Base-by-base conservation (phyloP, 2,797 vertebrate species). In the Lophotriccus pileatus region DNA sequence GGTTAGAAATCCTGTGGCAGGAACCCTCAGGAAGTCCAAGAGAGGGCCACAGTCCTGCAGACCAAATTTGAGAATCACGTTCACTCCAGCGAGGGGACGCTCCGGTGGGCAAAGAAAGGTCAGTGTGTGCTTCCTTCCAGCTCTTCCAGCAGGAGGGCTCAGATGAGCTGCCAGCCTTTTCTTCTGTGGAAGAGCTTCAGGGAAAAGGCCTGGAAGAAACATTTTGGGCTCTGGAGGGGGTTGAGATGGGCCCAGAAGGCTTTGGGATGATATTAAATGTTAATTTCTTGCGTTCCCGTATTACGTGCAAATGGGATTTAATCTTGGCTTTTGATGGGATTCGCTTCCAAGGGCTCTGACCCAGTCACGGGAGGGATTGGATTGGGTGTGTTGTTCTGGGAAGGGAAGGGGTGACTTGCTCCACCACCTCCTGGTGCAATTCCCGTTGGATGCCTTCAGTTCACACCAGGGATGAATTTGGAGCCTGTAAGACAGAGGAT, bases 71-170 rank as follows among this genome's bases (percentile, higher is more conserved):
- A 99, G 94, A 98, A 98, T 88, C 97, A 98, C 0, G 98, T 99
- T 60, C 99, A 99, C 92, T 96, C 98, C 41, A 97, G 96, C 3
- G 64, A 97, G 34, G 91, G 75, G 69, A 98, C 85, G 0, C 70
- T 98, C 79, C 98, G 92, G 83, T 94, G 95, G 43, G 99, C 99
- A 21, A 99, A 99, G 97, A 99, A 97, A 98, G 99, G 99, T 99
- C 59, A 78, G 98, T 98, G 43, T 97, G 43, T 2, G 0, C 63
- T 92, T 75, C 88, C 59, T 27, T 44, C 89, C 64, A 23, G 12
- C 27, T 36, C 20, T 24, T 88, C 62, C 79, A 36, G 50, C 50
- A 18, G 25, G 41, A 18, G 25, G 41, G 47, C n/a, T 77, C 10
- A 1, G 46, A 28, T 21, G 27, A 60, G 30, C 84, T 37, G 20